A percentile compares a stretch with the other conserved stretches of the same genome.
These are phyloP conservation scores for Danio tinwini DNA, from an alignment of 2,797 vertebrate species.

Conservation along the genomic window DNA sequence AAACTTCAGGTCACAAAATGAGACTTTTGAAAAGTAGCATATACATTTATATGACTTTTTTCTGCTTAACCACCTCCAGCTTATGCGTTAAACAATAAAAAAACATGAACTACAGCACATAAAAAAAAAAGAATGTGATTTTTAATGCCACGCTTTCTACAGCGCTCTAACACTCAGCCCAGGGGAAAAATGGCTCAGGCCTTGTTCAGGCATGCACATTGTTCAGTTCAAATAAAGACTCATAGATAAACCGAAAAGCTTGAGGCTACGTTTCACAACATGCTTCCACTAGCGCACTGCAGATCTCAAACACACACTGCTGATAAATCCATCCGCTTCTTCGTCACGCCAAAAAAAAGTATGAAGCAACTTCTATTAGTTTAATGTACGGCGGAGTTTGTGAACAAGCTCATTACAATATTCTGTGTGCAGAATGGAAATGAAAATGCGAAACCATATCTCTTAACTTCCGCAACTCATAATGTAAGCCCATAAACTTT, in stretches of 20 bases:
- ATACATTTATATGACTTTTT: too few relatives aligned
- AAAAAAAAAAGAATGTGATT: neutral
- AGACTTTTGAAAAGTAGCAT: too few relatives aligned
- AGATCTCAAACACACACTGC: slow-evolving; percentile 54
- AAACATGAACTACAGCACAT: neutral
- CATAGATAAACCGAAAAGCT: slow-evolving; percentile 64
- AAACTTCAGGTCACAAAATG: too few relatives aligned
- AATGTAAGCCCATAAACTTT: slow-evolving; percentile 19
- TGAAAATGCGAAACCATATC: neutral
- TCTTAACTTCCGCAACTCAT: neutral
- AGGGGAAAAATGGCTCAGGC: slow-evolving; percentile 30
- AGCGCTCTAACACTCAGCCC: slow-evolving; percentile 11
- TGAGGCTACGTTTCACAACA: slow-evolving; percentile 73
- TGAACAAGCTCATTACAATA: neutral
- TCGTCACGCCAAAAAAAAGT: neutral
- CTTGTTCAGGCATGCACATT: slow-evolving; percentile 77
- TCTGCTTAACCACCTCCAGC: neutral
- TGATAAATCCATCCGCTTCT: slow-evolving; percentile 9
- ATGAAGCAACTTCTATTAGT: neutral
- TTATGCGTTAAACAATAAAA: slow-evolving; percentile 7
- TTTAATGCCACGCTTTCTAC: neutral
- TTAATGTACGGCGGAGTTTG: neutral
- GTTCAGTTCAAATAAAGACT: slow-evolving; percentile 55
- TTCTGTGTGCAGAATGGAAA: neutral
- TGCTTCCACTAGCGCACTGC: slow-evolving; percentile 73